phyloP scores from a whole-genome alignment of 2,797 vertebrate genomes.

The Fistularia commersonii region DNA sequence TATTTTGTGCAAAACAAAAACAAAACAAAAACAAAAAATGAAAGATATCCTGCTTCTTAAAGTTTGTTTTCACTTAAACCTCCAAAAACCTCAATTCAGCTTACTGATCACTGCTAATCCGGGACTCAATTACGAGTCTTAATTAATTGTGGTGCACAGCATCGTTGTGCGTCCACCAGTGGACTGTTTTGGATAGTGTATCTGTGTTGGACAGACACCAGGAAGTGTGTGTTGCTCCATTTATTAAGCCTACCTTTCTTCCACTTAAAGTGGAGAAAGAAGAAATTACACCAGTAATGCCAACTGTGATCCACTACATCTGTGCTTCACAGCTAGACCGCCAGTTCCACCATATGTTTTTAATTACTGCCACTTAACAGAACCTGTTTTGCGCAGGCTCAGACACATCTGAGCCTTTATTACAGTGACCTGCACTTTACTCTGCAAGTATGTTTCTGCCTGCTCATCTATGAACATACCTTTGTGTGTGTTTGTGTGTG shows the following conservation, averaged over 20 bases:
- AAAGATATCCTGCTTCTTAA: background rate
- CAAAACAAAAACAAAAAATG: background rate
- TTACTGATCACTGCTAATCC: background rate
- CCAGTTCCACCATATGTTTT: conserved; percentile 88
- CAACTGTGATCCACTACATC: conserved; percentile 88
- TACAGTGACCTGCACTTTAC: conserved; percentile 76
- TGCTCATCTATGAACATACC: background rate
- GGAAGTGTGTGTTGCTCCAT: conserved; percentile 18
- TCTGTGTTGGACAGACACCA: conserved; percentile 8
- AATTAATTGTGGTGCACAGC: conserved; percentile 1
- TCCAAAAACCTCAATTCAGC: background rate
- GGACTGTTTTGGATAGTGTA: conserved; percentile 7
- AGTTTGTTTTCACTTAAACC: background rate
- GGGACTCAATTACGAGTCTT: background rate
- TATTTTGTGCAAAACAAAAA: conserved; percentile 1
- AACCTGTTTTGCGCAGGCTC: conserved; percentile 79
- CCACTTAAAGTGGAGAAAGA: conserved; percentile 64
- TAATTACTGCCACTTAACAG: conserved; percentile 87
- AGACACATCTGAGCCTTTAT: conserved; percentile 78
- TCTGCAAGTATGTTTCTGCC: conserved; percentile 51
- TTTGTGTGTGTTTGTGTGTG: conserved; percentile 1
- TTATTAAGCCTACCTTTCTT: conserved; percentile 48
- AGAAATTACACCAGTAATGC: conserved; percentile 73
- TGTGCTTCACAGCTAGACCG: conserved; percentile 78
- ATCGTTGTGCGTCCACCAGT: conserved; percentile 7